phyloP scores from a whole-genome alignment of 2,113 vertebrate species.

The Crotophaga sulcirostris region DNA sequence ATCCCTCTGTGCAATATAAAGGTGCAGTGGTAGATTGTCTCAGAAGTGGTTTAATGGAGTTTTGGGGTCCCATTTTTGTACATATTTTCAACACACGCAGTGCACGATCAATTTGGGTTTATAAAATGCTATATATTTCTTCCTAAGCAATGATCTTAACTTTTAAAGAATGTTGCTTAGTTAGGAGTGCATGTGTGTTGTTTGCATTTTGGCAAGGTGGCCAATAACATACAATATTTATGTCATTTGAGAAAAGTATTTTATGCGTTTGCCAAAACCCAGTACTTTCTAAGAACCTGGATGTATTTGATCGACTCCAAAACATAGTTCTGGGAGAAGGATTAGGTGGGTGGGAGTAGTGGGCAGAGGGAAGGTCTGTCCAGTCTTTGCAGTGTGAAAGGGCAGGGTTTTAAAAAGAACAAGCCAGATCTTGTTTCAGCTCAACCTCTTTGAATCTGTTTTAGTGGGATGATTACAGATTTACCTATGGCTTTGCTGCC shows the following conservation, averaged over 20 bases:
- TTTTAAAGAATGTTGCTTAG: conserved; percentile 4
- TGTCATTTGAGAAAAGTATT: conserved; percentile 1
- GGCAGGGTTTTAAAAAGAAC: neutral
- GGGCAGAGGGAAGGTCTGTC: neutral
- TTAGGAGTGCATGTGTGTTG: neutral
- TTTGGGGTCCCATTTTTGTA: conserved; percentile 36
- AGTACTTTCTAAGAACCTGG: neutral
- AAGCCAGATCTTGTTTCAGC: neutral
- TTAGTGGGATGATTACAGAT: neutral
- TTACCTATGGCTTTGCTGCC: neutral
- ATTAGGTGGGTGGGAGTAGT: neutral
- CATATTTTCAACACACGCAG: conserved; percentile 21
- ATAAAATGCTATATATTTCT: conserved; percentile 9
- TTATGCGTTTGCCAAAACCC: neutral
- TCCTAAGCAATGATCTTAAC: neutral
- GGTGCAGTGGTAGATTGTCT: conserved; percentile 59
- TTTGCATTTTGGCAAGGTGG: conserved; percentile 42
- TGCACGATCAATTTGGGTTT: conserved; percentile 39
- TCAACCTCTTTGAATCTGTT: neutral
- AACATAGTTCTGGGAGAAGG: neutral
- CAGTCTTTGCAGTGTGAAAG: neutral
- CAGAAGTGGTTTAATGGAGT: conserved; percentile 56
- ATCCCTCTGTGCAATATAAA: conserved; percentile 36
- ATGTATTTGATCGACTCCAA: neutral
- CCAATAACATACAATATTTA: conserved; percentile 17